Evolutionary conservation across 2,113 vertebrate species (phyloP), one percentile per base, ranked within the genome.

Genomic region (Heptranchias perlo): DNA sequence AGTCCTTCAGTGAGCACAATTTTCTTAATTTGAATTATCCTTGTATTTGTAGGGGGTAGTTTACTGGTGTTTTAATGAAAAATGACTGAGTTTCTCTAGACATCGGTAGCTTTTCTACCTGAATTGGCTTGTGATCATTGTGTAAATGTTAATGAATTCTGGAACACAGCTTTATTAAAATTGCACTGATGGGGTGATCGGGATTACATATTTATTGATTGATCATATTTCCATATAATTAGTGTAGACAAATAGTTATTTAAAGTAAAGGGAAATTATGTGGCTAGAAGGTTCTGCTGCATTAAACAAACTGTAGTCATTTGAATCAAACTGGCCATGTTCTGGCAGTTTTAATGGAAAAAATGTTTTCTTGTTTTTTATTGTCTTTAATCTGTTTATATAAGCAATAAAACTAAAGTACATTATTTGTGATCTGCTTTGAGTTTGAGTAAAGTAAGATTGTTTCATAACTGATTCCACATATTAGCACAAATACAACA

Each of bases 391-490:
- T 82, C 78, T 82, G 78, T 23, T 47, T 82, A 44, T 82, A 4
- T 44, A 3, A 3, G 78, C 78, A 82, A 39, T 58, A 58, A 44
- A 47, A 21, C 4, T n/a, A 44, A 82, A 82, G 16, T 47, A 31
- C 28, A 21, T 82, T 82, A 82, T 82, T 82, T 82, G 39, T 44
- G n/a, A n/a, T 78, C 73, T 39, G n/a, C 73, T 78, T 78, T 78
- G n/a, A 82, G 39, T 93, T 62, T 93, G 54, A 62, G 31, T 35
- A 92, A 92, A 87, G 49, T n/a, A 61, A 92, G 52, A 62, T 92
- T 14, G 1, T 62, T 92, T 61, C 54, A 35, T 13, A 23, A 58
- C 13, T n/a, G 61, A 54, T 91, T 91, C 52, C 11, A 91, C 14
- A 1, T 91, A 58, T 61, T 91, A 35, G 39, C 4, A 58, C 61